phyloP scores from a whole-genome alignment of 2,797 vertebrate genomes.

The Macropus fuliginosus region DNA sequence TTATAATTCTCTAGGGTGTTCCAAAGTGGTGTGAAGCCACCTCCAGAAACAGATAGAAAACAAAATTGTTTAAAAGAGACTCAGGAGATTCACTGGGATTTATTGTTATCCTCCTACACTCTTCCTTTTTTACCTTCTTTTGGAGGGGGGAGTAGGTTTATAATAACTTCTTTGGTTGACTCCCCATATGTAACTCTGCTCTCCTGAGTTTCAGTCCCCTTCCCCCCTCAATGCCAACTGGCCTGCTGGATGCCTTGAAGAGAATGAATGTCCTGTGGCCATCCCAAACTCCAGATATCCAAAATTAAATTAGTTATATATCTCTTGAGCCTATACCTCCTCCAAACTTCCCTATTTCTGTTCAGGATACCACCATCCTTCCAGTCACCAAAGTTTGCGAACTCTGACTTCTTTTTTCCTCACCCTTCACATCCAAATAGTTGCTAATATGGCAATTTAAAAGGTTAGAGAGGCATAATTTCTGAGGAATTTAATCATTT shows the following conservation, averaged over 20 bases:
- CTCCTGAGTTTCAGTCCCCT: not conserved
- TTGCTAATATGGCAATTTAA: not conserved
- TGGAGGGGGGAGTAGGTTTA: not conserved
- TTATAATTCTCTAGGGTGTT: not conserved
- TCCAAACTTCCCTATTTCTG: not conserved
- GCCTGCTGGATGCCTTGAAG: not conserved
- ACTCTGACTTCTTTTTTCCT: not conserved
- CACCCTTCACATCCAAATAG: not conserved
- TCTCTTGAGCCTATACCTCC: not conserved
- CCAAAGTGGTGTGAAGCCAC: not conserved
- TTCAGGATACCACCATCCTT: not conserved
- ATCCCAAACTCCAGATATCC: not conserved
- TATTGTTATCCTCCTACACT: not conserved
- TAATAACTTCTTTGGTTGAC: not conserved
- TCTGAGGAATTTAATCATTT: not conserved
- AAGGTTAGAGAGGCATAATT: not conserved
- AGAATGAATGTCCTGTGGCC: not conserved
- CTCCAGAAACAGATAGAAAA: not conserved
- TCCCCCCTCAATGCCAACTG: not conserved
- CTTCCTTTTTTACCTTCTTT: not conserved
- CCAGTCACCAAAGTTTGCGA: not conserved
- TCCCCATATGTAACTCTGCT: not conserved
- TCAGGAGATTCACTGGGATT: not conserved
- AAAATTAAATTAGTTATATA: not conserved
- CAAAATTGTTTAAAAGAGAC: not conserved